phyloP scores from a whole-genome alignment of 2,797 vertebrate species.

The Pempheris klunzingeri region DNA sequence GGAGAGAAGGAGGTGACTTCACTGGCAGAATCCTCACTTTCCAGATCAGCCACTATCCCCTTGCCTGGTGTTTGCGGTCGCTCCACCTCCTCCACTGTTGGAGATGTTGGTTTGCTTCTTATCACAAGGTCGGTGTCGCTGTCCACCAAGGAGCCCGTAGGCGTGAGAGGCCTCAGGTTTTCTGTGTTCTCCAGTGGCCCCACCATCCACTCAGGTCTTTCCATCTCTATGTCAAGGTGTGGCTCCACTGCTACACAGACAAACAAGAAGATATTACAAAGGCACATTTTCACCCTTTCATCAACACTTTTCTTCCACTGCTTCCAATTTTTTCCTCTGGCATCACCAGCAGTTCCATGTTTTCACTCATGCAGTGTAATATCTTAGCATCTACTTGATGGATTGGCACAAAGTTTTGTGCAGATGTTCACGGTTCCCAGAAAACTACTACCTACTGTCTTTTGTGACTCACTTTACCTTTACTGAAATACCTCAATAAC shows the following conservation, averaged over 20 bases:
- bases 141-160: slow-evolving; percentile 84
- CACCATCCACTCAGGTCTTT: slow-evolving; percentile 73
- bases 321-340: not conserved
- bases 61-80: slow-evolving; percentile 89
- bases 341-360: no score
- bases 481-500: no score
- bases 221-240: slow-evolving; percentile 70
- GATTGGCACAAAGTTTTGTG: not conserved
- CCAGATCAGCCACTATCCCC: slow-evolving; percentile 78
- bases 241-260: slow-evolving; percentile 63
- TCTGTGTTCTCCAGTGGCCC: slow-evolving; percentile 65
- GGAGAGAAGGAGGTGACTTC: slow-evolving; percentile 76
- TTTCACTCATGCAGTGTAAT: no score
- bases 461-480: not conserved
- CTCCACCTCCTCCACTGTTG: slow-evolving; percentile 82
- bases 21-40: slow-evolving; percentile 76
- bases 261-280: not conserved
- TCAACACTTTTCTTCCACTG: not conserved
- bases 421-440: no score
- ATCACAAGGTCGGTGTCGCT: slow-evolving; percentile 82
- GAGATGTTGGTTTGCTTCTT: slow-evolving; percentile 78
- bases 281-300: not conserved
- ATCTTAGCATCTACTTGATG: not conserved
- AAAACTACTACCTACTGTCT: not conserved
- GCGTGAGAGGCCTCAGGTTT: slow-evolving; percentile 81